A percentile compares a stretch with the other conserved stretches of the same genome.
Evolutionary conservation across 2,888 invertebrate species (phyloP).

Genomic region (Epinotia bilunana): DNA sequence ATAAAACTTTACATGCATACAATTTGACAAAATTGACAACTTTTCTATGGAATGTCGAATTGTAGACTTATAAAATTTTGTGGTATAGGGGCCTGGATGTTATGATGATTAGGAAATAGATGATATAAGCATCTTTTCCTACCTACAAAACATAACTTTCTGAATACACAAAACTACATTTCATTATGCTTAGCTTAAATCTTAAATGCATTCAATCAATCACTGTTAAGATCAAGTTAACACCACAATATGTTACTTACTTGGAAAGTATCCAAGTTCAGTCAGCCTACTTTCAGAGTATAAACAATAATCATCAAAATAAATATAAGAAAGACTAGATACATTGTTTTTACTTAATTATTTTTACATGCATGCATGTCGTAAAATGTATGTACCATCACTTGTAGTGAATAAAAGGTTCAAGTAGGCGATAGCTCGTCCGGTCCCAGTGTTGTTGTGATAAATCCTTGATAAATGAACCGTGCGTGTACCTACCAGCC

Average conservation of each 20-base stretch:
- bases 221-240: neutral
- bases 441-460: constrained; percentile 31
- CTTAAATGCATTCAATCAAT: neutral
- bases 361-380: neutral
- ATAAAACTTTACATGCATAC: too few relatives aligned
- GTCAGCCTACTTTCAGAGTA: constrained; percentile 6
- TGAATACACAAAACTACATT: neutral
- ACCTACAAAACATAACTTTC: neutral
- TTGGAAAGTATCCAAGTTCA: constrained; percentile 16
- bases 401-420: constrained; percentile 11
- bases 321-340: neutral
- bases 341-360: neutral
- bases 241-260: constrained; percentile 7
- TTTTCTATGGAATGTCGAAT: too few relatives aligned
- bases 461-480: constrained; percentile 33
- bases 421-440: constrained; percentile 13
- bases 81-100: too few relatives aligned
- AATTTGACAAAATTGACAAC: too few relatives aligned
- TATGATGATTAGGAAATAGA: too few relatives aligned
- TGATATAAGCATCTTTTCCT: neutral
- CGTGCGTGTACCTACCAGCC: constrained; percentile 11
- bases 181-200: neutral
- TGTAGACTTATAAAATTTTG: too few relatives aligned
- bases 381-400: neutral
- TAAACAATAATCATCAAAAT: neutral